phyloP scores from a whole-genome alignment of 2,797 vertebrate species.

The Coccyzus lansbergi region DNA sequence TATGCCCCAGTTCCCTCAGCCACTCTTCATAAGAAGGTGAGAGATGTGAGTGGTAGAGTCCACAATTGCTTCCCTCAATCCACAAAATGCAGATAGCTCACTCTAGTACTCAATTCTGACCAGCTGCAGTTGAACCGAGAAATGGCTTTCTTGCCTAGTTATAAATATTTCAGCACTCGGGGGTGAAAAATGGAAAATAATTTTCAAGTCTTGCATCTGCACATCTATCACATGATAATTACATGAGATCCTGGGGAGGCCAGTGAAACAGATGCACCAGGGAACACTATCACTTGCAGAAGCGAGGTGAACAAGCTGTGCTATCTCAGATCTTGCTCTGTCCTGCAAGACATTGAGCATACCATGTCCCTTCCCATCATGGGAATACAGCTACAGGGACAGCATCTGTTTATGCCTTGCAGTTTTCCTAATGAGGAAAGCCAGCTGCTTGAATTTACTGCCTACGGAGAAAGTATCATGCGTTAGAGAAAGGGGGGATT shows the following conservation, averaged over 20 bases:
- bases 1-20: too few species aligned
- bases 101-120: neutral
- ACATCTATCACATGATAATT: neutral
- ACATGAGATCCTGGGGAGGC: neutral
- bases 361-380: neutral
- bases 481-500: neutral
- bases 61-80: neutral
- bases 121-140: neutral
- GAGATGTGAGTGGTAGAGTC: neutral
- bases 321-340: neutral
- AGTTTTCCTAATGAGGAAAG: conserved; percentile 61
- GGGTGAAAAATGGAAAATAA: neutral
- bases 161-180: neutral
- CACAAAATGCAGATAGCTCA: neutral
- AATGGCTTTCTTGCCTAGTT: neutral
- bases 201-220: neutral
- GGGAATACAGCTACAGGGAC: conserved; percentile 30
- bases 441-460: conserved; percentile 62
- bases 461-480: neutral
- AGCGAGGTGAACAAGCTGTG: neutral
- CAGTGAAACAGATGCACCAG: neutral
- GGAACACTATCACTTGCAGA: neutral
- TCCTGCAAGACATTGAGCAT: neutral
- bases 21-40: too few species aligned
- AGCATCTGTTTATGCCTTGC: conserved; percentile 57